A percentile compares a stretch with the other conserved stretches of the same genome.
Conservation (phyloP, 2,888 invertebrate genomes). For the Drosophila antonietae region DNA sequence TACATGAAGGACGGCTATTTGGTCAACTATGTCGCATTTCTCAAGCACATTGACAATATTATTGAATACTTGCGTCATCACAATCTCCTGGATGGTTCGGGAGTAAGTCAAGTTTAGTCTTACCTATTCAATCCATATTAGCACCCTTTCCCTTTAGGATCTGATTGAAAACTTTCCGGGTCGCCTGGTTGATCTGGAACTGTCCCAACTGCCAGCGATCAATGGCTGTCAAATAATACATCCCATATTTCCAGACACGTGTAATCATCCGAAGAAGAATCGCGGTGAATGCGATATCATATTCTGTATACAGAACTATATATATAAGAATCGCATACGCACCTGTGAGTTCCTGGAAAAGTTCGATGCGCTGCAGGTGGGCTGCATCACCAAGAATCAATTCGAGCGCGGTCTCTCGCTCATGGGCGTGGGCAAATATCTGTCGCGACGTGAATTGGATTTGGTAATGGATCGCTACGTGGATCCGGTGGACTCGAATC, state of each 20-base stretch:
- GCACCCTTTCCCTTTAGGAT: conserved; percentile 81
- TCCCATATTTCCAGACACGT: conserved; percentile 70
- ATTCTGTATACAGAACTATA: conserved; percentile 87
- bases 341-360: conserved; percentile 90
- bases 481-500: conserved; percentile 89
- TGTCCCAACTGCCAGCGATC: conserved; percentile 87
- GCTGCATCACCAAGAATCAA: conserved; percentile 89
- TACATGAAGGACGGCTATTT: conserved; percentile 91
- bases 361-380: conserved; percentile 89
- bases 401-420: conserved; percentile 89
- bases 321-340: conserved; percentile 88
- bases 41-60: conserved; percentile 88
- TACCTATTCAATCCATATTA: background rate
- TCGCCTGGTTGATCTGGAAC: conserved; percentile 88
- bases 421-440: conserved; percentile 87
- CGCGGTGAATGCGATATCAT: conserved; percentile 77
- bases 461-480: conserved; percentile 88
- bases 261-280: conserved; percentile 66
- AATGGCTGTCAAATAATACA: conserved; percentile 66
- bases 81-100: conserved; percentile 85
- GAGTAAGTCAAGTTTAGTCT: conserved; percentile 35
- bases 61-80: conserved; percentile 87
- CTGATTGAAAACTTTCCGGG: conserved; percentile 87
- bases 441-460: conserved; percentile 88
- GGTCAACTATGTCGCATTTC: conserved; percentile 91